Evolutionary conservation across 35 echinoderm and acorn worm species (phyloP).

Genomic region (Strongylocentrotus purpuratus): DNA sequence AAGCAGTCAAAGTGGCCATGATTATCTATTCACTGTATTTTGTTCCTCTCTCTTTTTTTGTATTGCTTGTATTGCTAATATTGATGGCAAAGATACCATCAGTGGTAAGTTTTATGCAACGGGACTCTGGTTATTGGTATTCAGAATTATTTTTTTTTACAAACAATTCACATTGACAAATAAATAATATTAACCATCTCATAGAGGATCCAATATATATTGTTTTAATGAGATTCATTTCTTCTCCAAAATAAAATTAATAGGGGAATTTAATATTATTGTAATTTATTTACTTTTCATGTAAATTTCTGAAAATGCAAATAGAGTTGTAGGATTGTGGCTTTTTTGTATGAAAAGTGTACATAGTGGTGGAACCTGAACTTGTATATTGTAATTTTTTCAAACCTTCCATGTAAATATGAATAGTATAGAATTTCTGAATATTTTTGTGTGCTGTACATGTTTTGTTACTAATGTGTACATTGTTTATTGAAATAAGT

Average conservation of each 20-base stretch:
- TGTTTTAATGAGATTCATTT: background rate
- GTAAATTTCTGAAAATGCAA: background rate
- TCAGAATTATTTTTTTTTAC: background rate
- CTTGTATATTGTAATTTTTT: constrained; percentile 32
- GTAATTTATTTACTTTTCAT: background rate
- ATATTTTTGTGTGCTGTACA: constrained; percentile 38
- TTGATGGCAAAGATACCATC: too few species aligned
- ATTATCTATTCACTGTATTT: too few species aligned
- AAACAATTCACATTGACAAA: background rate
- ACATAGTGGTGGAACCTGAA: constrained; percentile 9
- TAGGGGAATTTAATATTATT: background rate
- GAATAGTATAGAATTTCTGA: constrained; percentile 40
- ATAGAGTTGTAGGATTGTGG: background rate
- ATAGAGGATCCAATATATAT: background rate
- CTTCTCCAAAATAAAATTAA: background rate
- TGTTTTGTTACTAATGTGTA: constrained; percentile 37
- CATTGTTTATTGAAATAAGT: constrained; percentile 7
- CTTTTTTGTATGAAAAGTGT: constrained; percentile 6
- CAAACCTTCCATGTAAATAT: constrained; percentile 37
- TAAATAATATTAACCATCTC: background rate
- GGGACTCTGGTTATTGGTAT: too few species aligned
- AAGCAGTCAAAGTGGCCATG: too few species aligned
- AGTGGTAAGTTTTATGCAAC: too few species aligned
- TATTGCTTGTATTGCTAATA: too few species aligned
- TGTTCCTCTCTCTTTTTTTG: too few species aligned